These are phyloP conservation scores for Crotalus viridis DNA, from an alignment of 2,113 vertebrate genomes.

Conservation along the genomic window DNA sequence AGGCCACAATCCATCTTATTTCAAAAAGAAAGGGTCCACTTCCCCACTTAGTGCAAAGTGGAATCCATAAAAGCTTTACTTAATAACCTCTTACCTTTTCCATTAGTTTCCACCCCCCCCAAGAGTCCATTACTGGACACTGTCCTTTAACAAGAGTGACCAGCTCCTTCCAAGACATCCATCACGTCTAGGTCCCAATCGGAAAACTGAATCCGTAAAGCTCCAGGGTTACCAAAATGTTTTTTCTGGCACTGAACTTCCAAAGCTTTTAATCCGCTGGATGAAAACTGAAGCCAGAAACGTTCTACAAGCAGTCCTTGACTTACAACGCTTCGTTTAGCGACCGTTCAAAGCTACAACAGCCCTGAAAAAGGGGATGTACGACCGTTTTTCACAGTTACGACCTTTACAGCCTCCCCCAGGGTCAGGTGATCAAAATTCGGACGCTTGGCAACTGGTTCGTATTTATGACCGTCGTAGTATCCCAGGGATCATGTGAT, in stretches of 20 bases:
- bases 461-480: accelerated
- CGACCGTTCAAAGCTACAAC: background rate
- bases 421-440: accelerated
- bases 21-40: conserved; percentile 35
- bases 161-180: background rate
- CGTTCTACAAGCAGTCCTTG: background rate
- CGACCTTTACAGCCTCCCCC: background rate
- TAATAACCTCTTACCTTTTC: background rate
- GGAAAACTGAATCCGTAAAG: conserved; percentile 2
- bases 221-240: conserved; percentile 15
- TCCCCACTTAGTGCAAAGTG: background rate
- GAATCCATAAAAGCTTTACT: conserved; percentile 22
- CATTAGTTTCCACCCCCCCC: accelerated
- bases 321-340: background rate
- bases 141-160: conserved; percentile 14
- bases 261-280: conserved; percentile 36
- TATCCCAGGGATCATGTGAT: background rate
- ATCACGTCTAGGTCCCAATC: background rate
- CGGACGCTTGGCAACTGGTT: background rate
- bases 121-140: background rate
- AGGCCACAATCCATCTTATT: conserved; percentile 53
- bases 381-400: background rate
- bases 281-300: conserved; percentile 21
- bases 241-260: background rate
- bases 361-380: background rate